phyloP scores from a whole-genome alignment of 2,113 vertebrate genomes.

The Agapornis roseicollis region DNA sequence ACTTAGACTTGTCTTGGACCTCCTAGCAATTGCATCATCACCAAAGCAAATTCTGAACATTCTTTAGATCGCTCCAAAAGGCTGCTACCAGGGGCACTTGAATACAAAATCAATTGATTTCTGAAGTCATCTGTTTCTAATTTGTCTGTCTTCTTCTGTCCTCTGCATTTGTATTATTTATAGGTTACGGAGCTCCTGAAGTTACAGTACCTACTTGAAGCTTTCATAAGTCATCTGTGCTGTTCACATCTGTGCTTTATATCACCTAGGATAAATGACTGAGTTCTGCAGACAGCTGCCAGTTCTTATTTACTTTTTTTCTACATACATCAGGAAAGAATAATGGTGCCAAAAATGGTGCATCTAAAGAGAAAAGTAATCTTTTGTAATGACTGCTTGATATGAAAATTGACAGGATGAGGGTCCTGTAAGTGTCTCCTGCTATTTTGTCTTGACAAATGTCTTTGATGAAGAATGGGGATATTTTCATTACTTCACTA shows the following conservation, averaged over 20 bases:
- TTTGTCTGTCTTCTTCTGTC: not conserved
- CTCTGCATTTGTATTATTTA: not conserved
- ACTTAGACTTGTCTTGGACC: not conserved
- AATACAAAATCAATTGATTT: not conserved
- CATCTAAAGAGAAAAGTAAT: not conserved
- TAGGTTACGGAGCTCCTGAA: not conserved
- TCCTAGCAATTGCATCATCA: not conserved
- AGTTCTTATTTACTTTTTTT: not conserved
- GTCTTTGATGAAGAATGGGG: not conserved
- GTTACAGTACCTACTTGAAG: not conserved
- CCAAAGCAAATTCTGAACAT: not conserved
- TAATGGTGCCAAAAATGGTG: not conserved
- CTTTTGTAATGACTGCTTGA: not conserved
- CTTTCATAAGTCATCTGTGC: not conserved
- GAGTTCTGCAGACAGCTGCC: not conserved
- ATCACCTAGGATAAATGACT: not conserved
- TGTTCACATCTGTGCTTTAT: not conserved
- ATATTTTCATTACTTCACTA: not conserved
- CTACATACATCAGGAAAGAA: not conserved
- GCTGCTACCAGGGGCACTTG: not conserved
- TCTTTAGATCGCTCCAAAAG: not conserved
- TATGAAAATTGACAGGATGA: not conserved
- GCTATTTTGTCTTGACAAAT: fast-evolving
- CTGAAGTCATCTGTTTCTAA: not conserved
- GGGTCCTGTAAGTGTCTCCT: not conserved